Base-by-base conservation (phyloP, 2,888 invertebrate species). In the Tridacna gigas region DNA sequence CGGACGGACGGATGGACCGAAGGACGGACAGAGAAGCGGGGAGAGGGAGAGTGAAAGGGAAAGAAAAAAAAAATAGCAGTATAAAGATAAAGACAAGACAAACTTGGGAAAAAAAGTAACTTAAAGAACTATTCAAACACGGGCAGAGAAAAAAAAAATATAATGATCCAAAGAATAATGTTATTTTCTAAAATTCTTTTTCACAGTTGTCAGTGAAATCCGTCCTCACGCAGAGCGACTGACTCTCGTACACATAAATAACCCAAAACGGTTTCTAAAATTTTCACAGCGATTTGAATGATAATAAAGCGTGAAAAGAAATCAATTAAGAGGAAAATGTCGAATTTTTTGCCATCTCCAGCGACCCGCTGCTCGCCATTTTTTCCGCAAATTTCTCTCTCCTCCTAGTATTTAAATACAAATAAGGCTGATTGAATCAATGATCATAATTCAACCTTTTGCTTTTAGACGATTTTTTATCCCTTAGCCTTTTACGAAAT, bases 271-370 rank as follows among this genome's bases (percentile, higher is more conserved):
- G 81, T 81, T 74, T 82, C 67, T 80, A 81, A 77, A 79, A 84
- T 81, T 85, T 84, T 82, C 85, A 77, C 84, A 80, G 79, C 79
- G 87, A 84, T 87, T 87, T 74, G 75, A 84, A 87, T 87, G 83
- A 81, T 87, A 87, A 87, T 87, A 85, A 75, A 66, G 71, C 87
- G 80, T 87, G 84, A 87, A 87, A 85, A 83, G 76, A 84, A 85
- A 83, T 84, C 86, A 81, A 86, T 86, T 83, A 81, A 65, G 60
- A 56, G 67, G 37, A 63, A 75, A 75, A 75, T 75, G 26, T 63
- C n/a, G 37, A 61, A 37, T 26, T 75, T 75, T 75, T 75, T 61
- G 75, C 51, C 51, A 22, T 51, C 71, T 71, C 25, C 25, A 51
- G 48, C 51, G 25, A 51, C 71, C 48, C 51, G 71, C 71, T 71